Evolutionary conservation across 2,888 invertebrate genomes (phyloP).

Genomic region (Lypha dubia): DNA sequence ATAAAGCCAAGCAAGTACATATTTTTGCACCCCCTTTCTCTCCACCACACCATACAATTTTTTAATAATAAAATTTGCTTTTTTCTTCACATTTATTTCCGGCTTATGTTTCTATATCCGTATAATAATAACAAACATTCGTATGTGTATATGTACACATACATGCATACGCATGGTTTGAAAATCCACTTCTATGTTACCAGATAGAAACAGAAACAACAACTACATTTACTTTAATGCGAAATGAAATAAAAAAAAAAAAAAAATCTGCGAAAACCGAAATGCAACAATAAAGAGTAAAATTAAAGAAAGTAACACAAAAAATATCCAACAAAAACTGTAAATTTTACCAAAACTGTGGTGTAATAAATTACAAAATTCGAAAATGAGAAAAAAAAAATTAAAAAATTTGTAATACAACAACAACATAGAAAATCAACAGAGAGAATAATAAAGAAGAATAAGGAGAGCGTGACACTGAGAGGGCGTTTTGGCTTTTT

Average conservation of each 20-base stretch:
- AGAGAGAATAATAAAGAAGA: background rate
- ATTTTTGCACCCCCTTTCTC: background rate
- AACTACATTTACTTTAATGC: conserved; percentile 13
- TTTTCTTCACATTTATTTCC: conserved; percentile 72
- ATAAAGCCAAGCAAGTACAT: conserved; percentile 6
- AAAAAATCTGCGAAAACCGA: conserved; percentile 25
- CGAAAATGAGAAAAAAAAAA: conserved; percentile 10
- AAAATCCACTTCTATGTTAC: conserved; percentile 50
- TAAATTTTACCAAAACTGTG: conserved; percentile 66
- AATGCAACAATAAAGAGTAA: conserved; percentile 45
- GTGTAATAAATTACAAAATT: conserved; percentile 67
- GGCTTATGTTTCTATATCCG: conserved; percentile 73
- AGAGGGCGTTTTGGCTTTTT: background rate
- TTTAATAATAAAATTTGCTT: conserved; percentile 62
- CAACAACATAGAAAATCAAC: background rate
- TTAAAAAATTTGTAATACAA: background rate
- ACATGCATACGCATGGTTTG: conserved; percentile 26
- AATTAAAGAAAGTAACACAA: conserved; percentile 52
- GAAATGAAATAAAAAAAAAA: conserved; percentile 22
- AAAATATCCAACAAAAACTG: conserved; percentile 58
- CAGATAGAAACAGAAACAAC: conserved; percentile 18
- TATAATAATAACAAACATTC: conserved; percentile 54
- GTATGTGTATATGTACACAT: no score
- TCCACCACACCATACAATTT: conserved; percentile 24
- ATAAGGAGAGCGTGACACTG: no score